Percentiles rank a stretch among this genome's conserved stretches.
These are phyloP conservation scores for Halichondria panicea DNA, from an alignment of 37 sponge, comb jelly and placozoan species.

Conservation along the genomic window DNA sequence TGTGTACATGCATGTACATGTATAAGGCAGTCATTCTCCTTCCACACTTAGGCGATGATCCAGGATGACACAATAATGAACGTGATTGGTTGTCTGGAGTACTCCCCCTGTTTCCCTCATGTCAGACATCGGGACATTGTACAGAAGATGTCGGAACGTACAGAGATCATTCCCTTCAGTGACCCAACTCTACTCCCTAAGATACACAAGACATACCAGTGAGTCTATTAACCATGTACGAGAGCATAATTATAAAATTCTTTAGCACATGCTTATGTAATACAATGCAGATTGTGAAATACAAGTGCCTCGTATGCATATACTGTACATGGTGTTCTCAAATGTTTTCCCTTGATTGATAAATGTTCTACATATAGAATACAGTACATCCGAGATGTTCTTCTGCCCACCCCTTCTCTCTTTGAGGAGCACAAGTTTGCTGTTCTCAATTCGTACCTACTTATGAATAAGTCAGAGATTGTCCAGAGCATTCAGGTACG, in stretches of 20 bases:
- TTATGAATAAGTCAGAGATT: slow-evolving; percentile 91
- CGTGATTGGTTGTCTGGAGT: slow-evolving; percentile 93
- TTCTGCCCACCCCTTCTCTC: slow-evolving; percentile 93
- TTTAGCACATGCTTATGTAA: too few species aligned
- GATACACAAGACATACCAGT: slow-evolving; percentile 76
- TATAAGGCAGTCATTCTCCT: too few species aligned
- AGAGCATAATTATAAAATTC: too few species aligned
- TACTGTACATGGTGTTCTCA: too few species aligned
- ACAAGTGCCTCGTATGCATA: too few species aligned
- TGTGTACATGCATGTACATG: too few species aligned
- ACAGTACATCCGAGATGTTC: slow-evolving; percentile 91
- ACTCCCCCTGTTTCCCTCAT: slow-evolving; percentile 70
- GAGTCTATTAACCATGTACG: too few species aligned
- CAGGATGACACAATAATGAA: slow-evolving; percentile 74
- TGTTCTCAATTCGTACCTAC: slow-evolving; percentile 76
- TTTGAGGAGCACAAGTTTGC: slow-evolving; percentile 97
- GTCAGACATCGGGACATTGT: slow-evolving; percentile 84
- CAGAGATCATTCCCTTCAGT: slow-evolving; percentile 85
- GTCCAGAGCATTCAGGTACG: slow-evolving; percentile 66
- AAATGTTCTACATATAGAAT: slow-evolving; percentile 81
- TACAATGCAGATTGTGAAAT: too few species aligned
- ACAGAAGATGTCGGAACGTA: slow-evolving; percentile 62
- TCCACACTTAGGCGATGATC: slow-evolving; percentile 45
- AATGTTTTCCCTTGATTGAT: too few species aligned
- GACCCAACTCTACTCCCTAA: slow-evolving; percentile 77